A percentile compares a stretch with the other conserved stretches of the same genome.
phyloP scores from a whole-genome alignment of 2,888 invertebrate genomes.

The Elgonia sp. region DNA sequence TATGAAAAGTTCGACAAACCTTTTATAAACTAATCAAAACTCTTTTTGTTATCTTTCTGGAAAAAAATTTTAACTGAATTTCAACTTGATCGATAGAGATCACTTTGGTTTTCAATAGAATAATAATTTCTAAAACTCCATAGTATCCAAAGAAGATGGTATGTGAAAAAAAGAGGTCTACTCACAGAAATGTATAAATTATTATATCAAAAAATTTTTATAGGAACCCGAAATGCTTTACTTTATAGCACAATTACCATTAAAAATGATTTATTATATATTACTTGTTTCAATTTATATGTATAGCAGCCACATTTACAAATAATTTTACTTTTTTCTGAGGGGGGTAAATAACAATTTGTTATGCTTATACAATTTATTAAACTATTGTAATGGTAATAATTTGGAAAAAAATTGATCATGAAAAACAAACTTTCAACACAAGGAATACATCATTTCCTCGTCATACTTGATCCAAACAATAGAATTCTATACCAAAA shows the following conservation, averaged over 20 bases:
- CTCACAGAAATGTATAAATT: slow-evolving; percentile 58
- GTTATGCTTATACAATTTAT: slow-evolving; percentile 41
- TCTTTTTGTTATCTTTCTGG: slow-evolving; percentile 65
- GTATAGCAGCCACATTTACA: slow-evolving; percentile 51
- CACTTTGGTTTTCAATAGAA: slow-evolving; percentile 57
- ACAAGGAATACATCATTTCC: slow-evolving; percentile 44
- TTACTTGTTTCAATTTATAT: slow-evolving; percentile 54
- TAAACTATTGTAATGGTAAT: slow-evolving; percentile 48
- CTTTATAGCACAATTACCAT: slow-evolving; percentile 36
- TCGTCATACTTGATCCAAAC: neutral
- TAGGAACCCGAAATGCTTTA: slow-evolving; percentile 53
- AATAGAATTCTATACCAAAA: no score
- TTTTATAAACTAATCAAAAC: slow-evolving; percentile 65
- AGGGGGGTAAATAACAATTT: slow-evolving; percentile 22
- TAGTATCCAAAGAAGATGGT: neutral
- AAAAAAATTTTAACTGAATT: slow-evolving; percentile 34
- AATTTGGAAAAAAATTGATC: slow-evolving; percentile 16
- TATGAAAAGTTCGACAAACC: slow-evolving; percentile 49
- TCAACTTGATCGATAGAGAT: slow-evolving; percentile 62
- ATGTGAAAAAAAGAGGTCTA: slow-evolving; percentile 4
- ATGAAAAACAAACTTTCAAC: slow-evolving; percentile 55
- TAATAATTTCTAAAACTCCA: slow-evolving; percentile 40
- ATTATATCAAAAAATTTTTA: slow-evolving; percentile 58
- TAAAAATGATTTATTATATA: slow-evolving; percentile 50
- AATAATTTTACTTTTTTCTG: slow-evolving; percentile 31